phyloP scores from a whole-genome alignment of 2,888 invertebrate species.

The Eupithecia insigniata region DNA sequence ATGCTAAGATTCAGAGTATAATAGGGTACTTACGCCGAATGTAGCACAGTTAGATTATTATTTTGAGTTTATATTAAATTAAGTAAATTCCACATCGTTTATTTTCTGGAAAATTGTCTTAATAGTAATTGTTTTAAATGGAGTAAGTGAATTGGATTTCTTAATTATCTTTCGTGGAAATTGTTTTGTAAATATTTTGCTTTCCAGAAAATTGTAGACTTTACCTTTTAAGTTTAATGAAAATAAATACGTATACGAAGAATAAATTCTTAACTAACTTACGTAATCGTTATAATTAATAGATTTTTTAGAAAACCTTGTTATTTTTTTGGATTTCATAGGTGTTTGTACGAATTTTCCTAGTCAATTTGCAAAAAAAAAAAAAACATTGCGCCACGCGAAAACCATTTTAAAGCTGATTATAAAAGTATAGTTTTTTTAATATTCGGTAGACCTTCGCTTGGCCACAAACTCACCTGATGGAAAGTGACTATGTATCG shows the following conservation, averaged over 20 bases:
- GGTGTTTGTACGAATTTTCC: background rate
- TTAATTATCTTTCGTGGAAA: slow-evolving; percentile 21
- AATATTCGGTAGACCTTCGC: no score
- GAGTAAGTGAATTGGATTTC: slow-evolving; percentile 28
- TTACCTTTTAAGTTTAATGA: background rate
- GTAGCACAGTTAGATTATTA: slow-evolving; percentile 37
- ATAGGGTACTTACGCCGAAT: slow-evolving; percentile 30
- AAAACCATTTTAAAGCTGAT: background rate
- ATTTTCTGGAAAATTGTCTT: slow-evolving; percentile 30
- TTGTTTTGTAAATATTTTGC: slow-evolving; percentile 16
- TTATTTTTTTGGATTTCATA: background rate
- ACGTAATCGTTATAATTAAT: background rate
- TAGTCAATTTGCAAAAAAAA: background rate
- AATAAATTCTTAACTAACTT: background rate
- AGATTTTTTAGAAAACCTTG: background rate
- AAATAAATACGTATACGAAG: background rate
- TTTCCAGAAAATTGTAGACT: background rate
- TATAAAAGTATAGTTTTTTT: background rate
- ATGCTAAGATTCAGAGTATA: slow-evolving; percentile 20
- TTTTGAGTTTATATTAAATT: no score
- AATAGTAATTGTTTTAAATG: slow-evolving; percentile 28
- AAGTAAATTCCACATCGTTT: slow-evolving; percentile 35
- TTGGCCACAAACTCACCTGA: no score
- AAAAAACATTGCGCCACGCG: background rate
- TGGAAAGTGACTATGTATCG: no score